Conservation (phyloP, 2,888 invertebrate species). For the Cephalotes varians region DNA sequence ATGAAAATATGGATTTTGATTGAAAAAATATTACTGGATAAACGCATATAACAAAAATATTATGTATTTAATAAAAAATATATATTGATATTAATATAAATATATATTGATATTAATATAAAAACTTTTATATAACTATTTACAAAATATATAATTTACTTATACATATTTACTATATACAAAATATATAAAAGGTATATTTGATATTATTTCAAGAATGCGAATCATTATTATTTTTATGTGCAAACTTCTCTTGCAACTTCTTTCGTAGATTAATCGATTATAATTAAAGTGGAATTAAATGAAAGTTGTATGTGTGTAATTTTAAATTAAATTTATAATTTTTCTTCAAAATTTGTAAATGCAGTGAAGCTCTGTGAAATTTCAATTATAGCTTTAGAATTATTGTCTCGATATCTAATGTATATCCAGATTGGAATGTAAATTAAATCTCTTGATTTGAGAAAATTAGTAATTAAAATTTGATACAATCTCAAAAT, state of each 20-base stretch:
- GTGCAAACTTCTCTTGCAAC: neutral
- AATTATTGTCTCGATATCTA: neutral
- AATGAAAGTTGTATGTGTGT: conserved; percentile 4
- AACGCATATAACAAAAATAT: neutral
- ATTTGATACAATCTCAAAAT: conserved; percentile 23
- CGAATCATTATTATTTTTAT: conserved; percentile 5
- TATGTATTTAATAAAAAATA: neutral
- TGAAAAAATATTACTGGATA: neutral
- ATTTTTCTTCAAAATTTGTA: conserved; percentile 17
- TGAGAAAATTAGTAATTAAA: conserved; percentile 21
- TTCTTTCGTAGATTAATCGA: neutral
- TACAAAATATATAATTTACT: too few relatives aligned
- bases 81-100: neutral
- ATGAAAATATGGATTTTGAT: neutral
- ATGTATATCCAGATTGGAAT: conserved; percentile 6
- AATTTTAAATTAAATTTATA: neutral
- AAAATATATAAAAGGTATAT: neutral
- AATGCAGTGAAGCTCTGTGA: neutral
- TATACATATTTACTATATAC: too few relatives aligned
- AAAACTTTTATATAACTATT: neutral
- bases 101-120: neutral
- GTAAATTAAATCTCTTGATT: conserved; percentile 43
- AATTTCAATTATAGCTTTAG: conserved; percentile 25
- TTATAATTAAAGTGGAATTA: conserved; percentile 1
- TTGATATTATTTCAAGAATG: conserved; percentile 7